Evolutionary conservation across 2,888 invertebrate genomes (phyloP).

Genomic region (Boloria selene): DNA sequence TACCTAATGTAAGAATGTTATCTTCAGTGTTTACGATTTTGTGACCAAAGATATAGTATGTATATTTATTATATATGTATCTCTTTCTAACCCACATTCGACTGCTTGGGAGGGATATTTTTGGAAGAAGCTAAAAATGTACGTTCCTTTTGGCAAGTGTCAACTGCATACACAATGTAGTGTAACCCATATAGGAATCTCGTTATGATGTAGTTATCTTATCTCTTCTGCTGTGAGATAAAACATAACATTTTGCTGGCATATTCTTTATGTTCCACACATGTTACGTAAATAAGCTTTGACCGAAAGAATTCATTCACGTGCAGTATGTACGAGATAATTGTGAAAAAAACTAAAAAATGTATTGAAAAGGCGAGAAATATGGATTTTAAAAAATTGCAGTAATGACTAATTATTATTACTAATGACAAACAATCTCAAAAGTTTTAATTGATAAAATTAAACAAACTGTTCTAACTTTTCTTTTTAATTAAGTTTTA

Average conservation of each 20-base stretch:
- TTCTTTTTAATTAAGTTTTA: too few species aligned
- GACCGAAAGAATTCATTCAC: neutral
- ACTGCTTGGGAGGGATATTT: neutral
- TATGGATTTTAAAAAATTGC: too few species aligned
- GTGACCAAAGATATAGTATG: too few species aligned
- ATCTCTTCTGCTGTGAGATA: slow-evolving; percentile 9
- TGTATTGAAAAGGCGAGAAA: too few species aligned
- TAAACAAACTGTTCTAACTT: too few species aligned
- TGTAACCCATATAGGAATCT: slow-evolving; percentile 4
- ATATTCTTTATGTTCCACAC: neutral
- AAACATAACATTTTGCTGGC: slow-evolving; percentile 1
- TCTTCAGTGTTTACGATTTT: too few species aligned
- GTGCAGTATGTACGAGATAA: neutral
- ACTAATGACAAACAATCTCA: too few species aligned
- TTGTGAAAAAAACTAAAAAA: too few species aligned
- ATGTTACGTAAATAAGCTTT: neutral
- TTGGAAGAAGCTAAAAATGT: neutral
- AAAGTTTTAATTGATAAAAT: too few species aligned
- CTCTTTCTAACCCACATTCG: neutral
- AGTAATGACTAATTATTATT: too few species aligned
- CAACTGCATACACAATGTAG: neutral
- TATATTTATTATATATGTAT: too few species aligned
- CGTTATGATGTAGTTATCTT: slow-evolving; percentile 16
- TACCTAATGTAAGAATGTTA: slow-evolving; percentile 9
- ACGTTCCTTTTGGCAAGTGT: neutral